phyloP scores from a whole-genome alignment of 2,888 invertebrate genomes.

The Perdita meconis region DNA sequence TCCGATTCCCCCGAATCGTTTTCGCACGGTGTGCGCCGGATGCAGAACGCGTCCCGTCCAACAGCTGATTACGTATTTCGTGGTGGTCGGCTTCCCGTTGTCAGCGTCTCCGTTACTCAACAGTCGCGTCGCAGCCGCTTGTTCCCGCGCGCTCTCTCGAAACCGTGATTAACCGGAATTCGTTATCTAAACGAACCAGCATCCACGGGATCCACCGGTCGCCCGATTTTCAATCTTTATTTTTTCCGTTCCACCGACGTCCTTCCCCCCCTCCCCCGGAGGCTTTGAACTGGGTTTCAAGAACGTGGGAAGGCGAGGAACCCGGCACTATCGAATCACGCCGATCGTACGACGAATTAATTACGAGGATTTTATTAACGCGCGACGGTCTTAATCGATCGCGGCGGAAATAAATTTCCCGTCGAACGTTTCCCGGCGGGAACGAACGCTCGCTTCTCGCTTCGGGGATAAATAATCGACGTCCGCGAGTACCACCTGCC shows the following conservation, averaged over 20 bases:
- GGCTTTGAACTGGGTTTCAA: slow-evolving; percentile 50
- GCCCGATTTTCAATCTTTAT: not conserved
- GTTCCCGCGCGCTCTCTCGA: not conserved
- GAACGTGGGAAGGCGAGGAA: slow-evolving; percentile 44
- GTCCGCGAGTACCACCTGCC: slow-evolving; percentile 55
- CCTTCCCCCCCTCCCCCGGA: slow-evolving; percentile 13
- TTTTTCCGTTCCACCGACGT: not conserved
- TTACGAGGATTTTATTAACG: slow-evolving; percentile 55
- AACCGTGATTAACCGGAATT: slow-evolving; percentile 31
- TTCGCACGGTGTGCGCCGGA: slow-evolving; percentile 46
- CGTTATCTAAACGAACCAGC: slow-evolving; percentile 47
- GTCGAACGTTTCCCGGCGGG: slow-evolving; percentile 40
- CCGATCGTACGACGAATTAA: slow-evolving; percentile 34
- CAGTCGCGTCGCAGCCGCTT: not conserved
- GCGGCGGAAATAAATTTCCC: slow-evolving; percentile 59
- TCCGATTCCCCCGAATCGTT: slow-evolving; percentile 26
- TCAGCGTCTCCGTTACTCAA: slow-evolving; percentile 29
- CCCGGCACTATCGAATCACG: slow-evolving; percentile 24
- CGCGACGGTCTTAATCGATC: slow-evolving; percentile 40
- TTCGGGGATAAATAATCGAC: slow-evolving; percentile 69
- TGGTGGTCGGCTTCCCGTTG: slow-evolving; percentile 34
- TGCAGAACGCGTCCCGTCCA: slow-evolving; percentile 32
- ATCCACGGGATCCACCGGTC: slow-evolving; percentile 19
- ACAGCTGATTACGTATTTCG: slow-evolving; percentile 36
- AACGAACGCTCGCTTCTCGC: slow-evolving; percentile 18